Evolutionary conservation across 92 coral and sea anemone species (phyloP).

Genomic region (Phenganax stokvisi): DNA sequence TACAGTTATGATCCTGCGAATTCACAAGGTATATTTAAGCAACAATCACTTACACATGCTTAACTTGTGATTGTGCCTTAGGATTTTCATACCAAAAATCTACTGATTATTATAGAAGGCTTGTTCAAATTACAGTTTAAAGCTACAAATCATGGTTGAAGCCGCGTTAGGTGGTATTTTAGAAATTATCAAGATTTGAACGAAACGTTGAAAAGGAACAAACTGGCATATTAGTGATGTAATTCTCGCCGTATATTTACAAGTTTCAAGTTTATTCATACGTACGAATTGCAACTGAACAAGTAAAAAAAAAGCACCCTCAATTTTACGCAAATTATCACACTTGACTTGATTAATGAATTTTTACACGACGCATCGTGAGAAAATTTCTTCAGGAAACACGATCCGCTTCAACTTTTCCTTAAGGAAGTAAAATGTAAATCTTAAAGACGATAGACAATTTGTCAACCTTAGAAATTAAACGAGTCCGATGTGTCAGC

Average conservation of each 20-base stretch:
- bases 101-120: background rate
- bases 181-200: too few species aligned
- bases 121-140: too few species aligned
- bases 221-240: too few species aligned
- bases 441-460: background rate
- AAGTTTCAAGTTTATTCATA: too few species aligned
- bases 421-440: background rate
- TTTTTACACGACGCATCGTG: background rate
- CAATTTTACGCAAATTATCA: background rate
- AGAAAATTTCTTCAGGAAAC: background rate
- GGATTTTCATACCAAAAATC: background rate
- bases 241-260: too few species aligned
- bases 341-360: slow-evolving; percentile 8
- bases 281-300: background rate
- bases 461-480: background rate
- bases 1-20: slow-evolving; percentile 29
- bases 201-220: too few species aligned
- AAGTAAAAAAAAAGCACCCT: background rate
- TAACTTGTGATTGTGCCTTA: background rate
- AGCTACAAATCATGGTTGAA: too few species aligned
- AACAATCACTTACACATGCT: background rate
- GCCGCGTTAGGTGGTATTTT: too few species aligned
- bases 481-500: background rate
- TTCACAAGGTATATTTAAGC: slow-evolving; percentile 5
- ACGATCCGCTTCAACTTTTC: background rate